Evolutionary conservation across 2,888 invertebrate genomes (phyloP), one percentile per base, ranked within the genome.

Genomic region (Mythimna ferrago): DNA sequence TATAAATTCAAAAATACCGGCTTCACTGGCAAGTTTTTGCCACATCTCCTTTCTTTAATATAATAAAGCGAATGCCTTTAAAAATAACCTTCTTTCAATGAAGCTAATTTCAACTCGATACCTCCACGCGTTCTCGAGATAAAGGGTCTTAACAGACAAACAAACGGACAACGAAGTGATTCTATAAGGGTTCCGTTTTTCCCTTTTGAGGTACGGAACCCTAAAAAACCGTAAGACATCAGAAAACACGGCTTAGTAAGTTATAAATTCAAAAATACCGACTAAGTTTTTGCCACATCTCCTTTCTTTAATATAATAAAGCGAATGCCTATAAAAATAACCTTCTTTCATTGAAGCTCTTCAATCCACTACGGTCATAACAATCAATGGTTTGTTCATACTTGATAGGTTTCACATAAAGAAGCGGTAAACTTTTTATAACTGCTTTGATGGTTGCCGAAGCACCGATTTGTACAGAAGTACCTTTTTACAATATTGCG

Each of bases 391-490:
- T 41, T 69, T 66, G 60, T 85, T 79, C 69, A 80, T 82, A 84
- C 73, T 86, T 81, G 81, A 84, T 66, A 26, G 84, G 35, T 41
- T 77, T 35, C 64, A 38, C 67, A 75, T 75, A 86, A 84, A 81
- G 69, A 19, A 11, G 38, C 54, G 19, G 58, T 66, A 60, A 77
- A 71, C 21, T 83, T 84, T 85, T 86, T 81, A 83, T 63, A 68
- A 74, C 9, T 54, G 41, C 73, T 80, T 80, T 70, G 64, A 83
- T 66, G 56, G 66, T 32, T 67, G 32, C 70, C 64, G 41, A 70
- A 67, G 67, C 67, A 35, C 72, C 60, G 73, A 73, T 72, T 78
- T 70, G 48, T 67, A 14, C 4, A 60, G 32, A 38, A 65, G 53
- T 53, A 72, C n/a, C 16, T 26, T 61, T 61, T 63, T 62, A 63